phyloP scores from a whole-genome alignment of 2,113 vertebrate genomes.

The Brachyistius frenatus region DNA sequence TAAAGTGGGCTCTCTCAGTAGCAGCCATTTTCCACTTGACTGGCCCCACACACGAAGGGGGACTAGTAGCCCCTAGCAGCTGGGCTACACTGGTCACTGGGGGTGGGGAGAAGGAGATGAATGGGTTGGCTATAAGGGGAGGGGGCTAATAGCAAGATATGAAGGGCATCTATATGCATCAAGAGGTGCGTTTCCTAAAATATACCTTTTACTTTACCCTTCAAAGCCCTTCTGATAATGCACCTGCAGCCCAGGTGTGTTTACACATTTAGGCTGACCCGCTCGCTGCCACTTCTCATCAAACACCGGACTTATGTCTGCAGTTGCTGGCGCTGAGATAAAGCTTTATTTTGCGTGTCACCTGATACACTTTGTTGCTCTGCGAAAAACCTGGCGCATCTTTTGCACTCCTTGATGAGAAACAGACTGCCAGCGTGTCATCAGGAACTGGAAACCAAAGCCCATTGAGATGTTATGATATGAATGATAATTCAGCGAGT shows the following conservation, averaged over 20 bases:
- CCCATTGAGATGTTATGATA: slow-evolving; percentile 59
- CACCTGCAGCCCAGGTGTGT: slow-evolving; percentile 29
- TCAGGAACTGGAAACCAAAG: slow-evolving; percentile 56
- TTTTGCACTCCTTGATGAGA: slow-evolving; percentile 44
- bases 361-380: slow-evolving; percentile 43
- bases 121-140: slow-evolving; percentile 62
- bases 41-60: slow-evolving; percentile 82
- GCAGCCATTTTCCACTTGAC: slow-evolving; percentile 86
- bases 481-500: slow-evolving; percentile 63
- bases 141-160: slow-evolving; percentile 61
- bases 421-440: slow-evolving; percentile 56
- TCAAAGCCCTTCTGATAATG: slow-evolving; percentile 27
- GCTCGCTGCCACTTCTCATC: slow-evolving; percentile 16
- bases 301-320: slow-evolving; percentile 6
- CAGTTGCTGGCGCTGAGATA: slow-evolving; percentile 1
- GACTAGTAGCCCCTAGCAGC: slow-evolving; percentile 78
- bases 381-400: slow-evolving; percentile 42
- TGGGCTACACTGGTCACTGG: slow-evolving; percentile 74
- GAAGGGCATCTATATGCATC: slow-evolving; percentile 58
- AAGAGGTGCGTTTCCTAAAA: slow-evolving; percentile 61
- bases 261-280: slow-evolving; percentile 24
- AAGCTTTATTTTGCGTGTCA: slow-evolving; percentile 34
- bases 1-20: slow-evolving; percentile 84
- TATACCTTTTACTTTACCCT: slow-evolving; percentile 40
- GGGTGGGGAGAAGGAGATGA: slow-evolving; percentile 72